Percentiles rank a stretch among this genome's conserved stretches.
phyloP scores from a whole-genome alignment of 35 echinoderm and acorn worm species.

The Stichopus chloronotus region DNA sequence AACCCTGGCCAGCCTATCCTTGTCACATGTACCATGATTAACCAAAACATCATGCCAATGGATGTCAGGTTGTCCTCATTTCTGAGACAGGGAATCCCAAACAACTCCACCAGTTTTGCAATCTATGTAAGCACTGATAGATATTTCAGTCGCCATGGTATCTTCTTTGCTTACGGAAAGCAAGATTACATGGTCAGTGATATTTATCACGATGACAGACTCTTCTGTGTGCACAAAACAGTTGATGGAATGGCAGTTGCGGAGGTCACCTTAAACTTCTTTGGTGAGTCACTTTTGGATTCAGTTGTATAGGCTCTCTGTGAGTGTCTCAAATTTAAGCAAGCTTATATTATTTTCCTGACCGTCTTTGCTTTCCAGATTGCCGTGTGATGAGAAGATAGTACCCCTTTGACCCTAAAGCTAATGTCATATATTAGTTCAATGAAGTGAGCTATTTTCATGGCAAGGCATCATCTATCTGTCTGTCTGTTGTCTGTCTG shows the following conservation, averaged over 20 bases:
- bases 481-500: too few species aligned
- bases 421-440: not conserved
- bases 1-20: slow-evolving; percentile 29
- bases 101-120: not conserved
- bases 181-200: slow-evolving; percentile 5
- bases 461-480: too few species aligned
- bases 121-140: not conserved
- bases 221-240: slow-evolving; percentile 8
- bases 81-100: not conserved
- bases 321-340: not conserved
- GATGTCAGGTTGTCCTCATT: not conserved
- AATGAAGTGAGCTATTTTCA: too few species aligned
- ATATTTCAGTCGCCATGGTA: not conserved
- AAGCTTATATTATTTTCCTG: not conserved
- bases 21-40: slow-evolving; percentile 13
- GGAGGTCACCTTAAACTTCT: slow-evolving; percentile 28
- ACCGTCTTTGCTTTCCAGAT: not conserved
- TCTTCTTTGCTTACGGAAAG: not conserved
- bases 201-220: not conserved
- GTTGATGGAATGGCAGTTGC: not conserved
- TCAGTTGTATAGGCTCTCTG: not conserved
- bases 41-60: not conserved
- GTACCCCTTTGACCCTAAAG: not conserved
- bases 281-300: not conserved
- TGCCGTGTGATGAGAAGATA: not conserved